Percentiles rank a stretch among this genome's conserved stretches.
Evolutionary conservation across 2,888 invertebrate species (phyloP).

Genomic region (Chaetogeoica ovagalla): DNA sequence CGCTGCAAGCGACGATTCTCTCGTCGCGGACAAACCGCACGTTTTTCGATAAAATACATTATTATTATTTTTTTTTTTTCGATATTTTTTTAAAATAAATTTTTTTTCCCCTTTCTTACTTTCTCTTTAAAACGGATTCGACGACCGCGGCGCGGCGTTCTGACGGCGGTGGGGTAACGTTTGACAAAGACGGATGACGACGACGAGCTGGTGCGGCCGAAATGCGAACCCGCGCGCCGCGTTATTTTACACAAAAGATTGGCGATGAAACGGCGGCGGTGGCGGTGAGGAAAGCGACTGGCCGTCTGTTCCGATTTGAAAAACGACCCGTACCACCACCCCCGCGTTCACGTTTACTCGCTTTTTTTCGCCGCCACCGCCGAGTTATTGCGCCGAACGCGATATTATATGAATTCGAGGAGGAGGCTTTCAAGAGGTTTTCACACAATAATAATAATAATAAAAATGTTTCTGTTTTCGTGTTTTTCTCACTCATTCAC

Average conservation of each 20-base stretch:
- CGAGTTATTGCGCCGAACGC: conserved; percentile 39
- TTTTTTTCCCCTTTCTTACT: too few species aligned
- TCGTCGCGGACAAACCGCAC: too few species aligned
- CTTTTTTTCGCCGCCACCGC: neutral
- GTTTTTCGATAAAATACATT: neutral
- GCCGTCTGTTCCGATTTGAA: conserved; percentile 37
- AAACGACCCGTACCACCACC: conserved; percentile 40
- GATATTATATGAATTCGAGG: conserved; percentile 45
- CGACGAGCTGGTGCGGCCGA: conserved; percentile 19
- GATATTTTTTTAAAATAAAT: neutral
- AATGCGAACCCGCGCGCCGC: neutral
- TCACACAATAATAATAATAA: conserved; percentile 36
- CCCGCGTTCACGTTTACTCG: conserved; percentile 23
- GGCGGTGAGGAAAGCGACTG: too few species aligned
- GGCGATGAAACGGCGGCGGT: neutral
- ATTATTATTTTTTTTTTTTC: neutral
- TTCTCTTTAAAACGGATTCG: neutral
- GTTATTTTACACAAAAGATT: conserved; percentile 19
- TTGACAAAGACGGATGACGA: conserved; percentile 46
- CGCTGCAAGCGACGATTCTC: too few species aligned
- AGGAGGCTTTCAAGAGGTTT: conserved; percentile 42
- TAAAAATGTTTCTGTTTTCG: neutral
- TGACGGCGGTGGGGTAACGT: neutral
- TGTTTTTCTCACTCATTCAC: neutral
- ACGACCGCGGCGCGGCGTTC: neutral